A percentile compares a stretch with the other conserved stretches of the same genome.
These are phyloP conservation scores for Pitta sordida DNA, from an alignment of 2,113 vertebrate species.

Conservation along the genomic window DNA sequence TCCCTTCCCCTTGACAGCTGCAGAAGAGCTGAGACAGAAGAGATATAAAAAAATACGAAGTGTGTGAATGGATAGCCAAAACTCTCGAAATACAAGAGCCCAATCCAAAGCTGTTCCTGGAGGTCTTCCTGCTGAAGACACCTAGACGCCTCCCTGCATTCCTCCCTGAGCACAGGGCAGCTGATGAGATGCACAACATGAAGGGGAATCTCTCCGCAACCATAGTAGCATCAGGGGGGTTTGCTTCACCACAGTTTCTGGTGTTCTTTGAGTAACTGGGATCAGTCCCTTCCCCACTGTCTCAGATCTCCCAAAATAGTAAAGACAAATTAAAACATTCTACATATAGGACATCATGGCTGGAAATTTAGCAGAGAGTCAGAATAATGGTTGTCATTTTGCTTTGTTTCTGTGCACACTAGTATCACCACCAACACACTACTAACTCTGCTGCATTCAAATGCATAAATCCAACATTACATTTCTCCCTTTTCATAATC, in stretches of 20 bases:
- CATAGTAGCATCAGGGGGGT: fast-evolving
- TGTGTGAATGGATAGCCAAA: fast-evolving
- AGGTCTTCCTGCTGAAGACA: neutral
- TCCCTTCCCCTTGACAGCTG: neutral
- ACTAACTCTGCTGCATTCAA: neutral
- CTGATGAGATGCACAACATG: fast-evolving
- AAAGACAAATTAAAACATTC: neutral
- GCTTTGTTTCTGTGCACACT: neutral
- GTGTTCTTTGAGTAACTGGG: fast-evolving
- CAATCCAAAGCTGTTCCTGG: neutral
- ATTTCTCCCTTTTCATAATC: neutral
- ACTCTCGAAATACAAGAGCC: fast-evolving
- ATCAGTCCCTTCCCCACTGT: neutral
- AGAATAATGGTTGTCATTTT: neutral
- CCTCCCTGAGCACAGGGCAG: fast-evolving
- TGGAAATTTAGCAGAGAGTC: neutral
- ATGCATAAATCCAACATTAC: neutral
- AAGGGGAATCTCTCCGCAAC: neutral
- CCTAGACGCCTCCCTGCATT: neutral
- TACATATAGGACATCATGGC: neutral
- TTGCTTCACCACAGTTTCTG: fast-evolving
- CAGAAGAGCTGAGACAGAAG: neutral
- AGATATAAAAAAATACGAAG: neutral
- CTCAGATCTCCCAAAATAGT: neutral
- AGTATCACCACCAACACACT: neutral